Conservation (phyloP, 23 tunicate species). For the Oikopleura vanhoeffeni region DNA sequence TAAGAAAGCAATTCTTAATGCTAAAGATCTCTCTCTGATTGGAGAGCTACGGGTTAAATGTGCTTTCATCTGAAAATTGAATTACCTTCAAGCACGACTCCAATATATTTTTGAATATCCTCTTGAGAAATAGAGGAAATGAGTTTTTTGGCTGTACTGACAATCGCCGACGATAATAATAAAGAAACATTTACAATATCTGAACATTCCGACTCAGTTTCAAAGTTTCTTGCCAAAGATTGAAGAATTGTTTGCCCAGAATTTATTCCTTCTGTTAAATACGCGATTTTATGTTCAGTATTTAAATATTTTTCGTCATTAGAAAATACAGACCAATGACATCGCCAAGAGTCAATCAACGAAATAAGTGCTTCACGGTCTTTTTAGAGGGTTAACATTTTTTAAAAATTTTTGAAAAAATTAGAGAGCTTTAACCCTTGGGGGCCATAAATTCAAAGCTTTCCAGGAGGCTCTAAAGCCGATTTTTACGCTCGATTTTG, state of each 20-base stretch:
- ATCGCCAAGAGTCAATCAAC: neutral
- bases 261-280: neutral
- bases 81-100: neutral
- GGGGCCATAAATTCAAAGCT: too few relatives aligned
- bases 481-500: too few relatives aligned
- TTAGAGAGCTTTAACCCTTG: too few relatives aligned
- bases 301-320: neutral
- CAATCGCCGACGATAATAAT: neutral
- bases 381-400: too few relatives aligned
- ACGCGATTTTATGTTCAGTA: neutral
- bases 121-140: neutral
- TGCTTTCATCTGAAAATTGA: too few relatives aligned
- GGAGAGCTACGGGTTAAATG: too few relatives aligned
- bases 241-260: neutral
- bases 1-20: too few relatives aligned
- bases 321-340: neutral
- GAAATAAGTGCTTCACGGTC: neutral
- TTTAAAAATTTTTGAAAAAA: too few relatives aligned
- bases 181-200: neutral
- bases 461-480: too few relatives aligned
- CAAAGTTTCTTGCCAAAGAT: neutral
- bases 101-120: neutral
- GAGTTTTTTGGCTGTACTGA: neutral
- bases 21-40: too few relatives aligned
- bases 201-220: neutral